Base-by-base conservation (phyloP, 1,140 invertebrate genomes). In the Zophobas morio region DNA sequence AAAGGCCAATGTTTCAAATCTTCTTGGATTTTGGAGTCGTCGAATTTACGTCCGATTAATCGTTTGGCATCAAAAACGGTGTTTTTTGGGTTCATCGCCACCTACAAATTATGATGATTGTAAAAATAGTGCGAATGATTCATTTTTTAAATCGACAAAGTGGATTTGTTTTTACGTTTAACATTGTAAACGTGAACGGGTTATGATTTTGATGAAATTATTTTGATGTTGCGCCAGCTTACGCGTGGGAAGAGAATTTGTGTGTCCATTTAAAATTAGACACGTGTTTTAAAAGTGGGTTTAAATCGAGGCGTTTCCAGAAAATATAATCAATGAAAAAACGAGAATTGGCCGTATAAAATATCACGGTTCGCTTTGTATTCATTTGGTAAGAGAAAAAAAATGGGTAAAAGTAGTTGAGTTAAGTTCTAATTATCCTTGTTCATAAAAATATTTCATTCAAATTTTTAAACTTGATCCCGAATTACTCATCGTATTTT, bases 1-100 rank as follows among this genome's bases (percentile, higher is more conserved):
- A 96, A 96, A 0, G 95, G 93, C 92, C 94, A 96, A 78, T 93
- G 90, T 81, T 94, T 94, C 87, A 94, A 92, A 82, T 94, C 92
- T 78, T 88, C 89, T 81, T 94, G 93, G 35, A 94, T 92, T 81
- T 92, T 93, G 1, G 89, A 86, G 82, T 95, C 94, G 49, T 91
- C 89, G 79, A 89, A 93, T 76, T 89, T 88, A 33, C 93, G 86
- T 1, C 92, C 92, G 75, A 93, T 93, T 40, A 86, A 75, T 51
- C 85, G 81, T 74, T 86, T 86, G n/a, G 84, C 84, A 88, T 96
- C 95, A 81, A 94, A 95, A n/a, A 95, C 92, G 0, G 95, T 96
- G 84, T 96, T 96, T 81, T 89, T 89, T 6, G 95, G 95, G 86
- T 97, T 97, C 92, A 84, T 84, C 1, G 83, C 83, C 8, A 84